These are phyloP conservation scores for Hololepta plana DNA, from an alignment of 2,888 invertebrate genomes.

Conservation along the genomic window DNA sequence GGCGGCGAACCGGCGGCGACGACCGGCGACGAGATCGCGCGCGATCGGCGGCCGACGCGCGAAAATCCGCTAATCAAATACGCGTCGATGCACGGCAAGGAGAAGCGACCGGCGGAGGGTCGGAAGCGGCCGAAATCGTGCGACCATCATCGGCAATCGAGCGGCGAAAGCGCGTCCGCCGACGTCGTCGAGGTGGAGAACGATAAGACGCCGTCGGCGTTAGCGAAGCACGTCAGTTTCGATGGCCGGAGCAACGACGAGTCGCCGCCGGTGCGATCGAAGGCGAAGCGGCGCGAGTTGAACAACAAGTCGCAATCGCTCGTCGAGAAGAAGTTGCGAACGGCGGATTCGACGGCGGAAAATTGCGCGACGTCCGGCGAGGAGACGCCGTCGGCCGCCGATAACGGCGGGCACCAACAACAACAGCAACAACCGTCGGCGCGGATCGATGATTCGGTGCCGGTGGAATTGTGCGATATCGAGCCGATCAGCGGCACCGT, in stretches of 20 bases:
- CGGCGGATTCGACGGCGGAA: too few relatives aligned
- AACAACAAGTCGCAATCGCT: neutral
- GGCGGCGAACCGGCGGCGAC: slow-evolving; percentile 12
- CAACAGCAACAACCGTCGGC: slow-evolving; percentile 5
- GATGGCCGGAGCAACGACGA: neutral
- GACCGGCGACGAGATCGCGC: too few relatives aligned
- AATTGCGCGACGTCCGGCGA: neutral
- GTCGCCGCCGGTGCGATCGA: neutral
- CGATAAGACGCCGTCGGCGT: slow-evolving; percentile 6
- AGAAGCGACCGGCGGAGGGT: slow-evolving; percentile 2
- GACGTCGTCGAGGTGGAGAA: slow-evolving; percentile 1
- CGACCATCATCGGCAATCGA: neutral
- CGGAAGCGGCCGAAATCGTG: slow-evolving; percentile 3
- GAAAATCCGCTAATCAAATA: slow-evolving; percentile 22
- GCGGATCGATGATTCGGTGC: slow-evolving; percentile 1
- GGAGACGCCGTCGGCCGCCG: slow-evolving; percentile 1
- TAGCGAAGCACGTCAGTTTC: slow-evolving; percentile 9
- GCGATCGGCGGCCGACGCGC: slow-evolving; percentile 15
- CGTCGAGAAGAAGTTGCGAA: too few relatives aligned
- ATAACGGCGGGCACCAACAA: slow-evolving; percentile 4
- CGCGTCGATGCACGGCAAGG: slow-evolving; percentile 10
- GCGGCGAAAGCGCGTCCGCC: neutral
- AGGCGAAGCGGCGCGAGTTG: neutral
- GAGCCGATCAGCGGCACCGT: slow-evolving; percentile 44
- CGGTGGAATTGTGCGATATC: slow-evolving; percentile 22